Evolutionary conservation across 2,113 vertebrate genomes (phyloP), one percentile per base, ranked within the genome.

Genomic region (Chaetops frenatus): DNA sequence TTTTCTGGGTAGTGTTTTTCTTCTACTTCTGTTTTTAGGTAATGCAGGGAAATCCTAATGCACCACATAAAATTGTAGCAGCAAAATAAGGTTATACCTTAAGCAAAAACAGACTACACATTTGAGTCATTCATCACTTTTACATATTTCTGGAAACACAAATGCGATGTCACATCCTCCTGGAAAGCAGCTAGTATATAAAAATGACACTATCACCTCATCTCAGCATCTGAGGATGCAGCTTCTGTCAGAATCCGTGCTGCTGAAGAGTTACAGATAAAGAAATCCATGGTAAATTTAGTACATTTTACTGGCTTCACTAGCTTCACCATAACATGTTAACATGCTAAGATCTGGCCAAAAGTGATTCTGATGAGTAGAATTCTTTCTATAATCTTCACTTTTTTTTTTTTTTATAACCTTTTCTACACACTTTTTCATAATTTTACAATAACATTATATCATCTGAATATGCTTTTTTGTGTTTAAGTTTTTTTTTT

Each of bases 1-100:
- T 84, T 82, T 95, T 86, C 87, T 88, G 88, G 67, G 86, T 27
- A 82, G 31, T 94, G 96, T 97, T 97, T 92, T 93, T 83, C 86
- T 61, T 80, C 36, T 67, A 69, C 47, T 66, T 84, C 95, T 92
- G 56, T 88, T 91, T 95, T 86, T 80, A 80, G 48, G 74, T 67
- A 91, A 84, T 93, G 80, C 91, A 94, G 86, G 73, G 56, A 92
- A 97, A 97, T 81, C 95, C 79, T 81, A 94, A 87, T n/a, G 57
- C 72, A 72, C 78, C 20, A 15, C 36, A 48, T 78, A 69, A 96
- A 96, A 85, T 0, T 66, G 67, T 48, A 71, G 29, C 12, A 86
- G 62, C 23, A 81, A 74, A 91, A 74, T 42, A 91, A 88, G 38
- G 42, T 40, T 93, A 70, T 18, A 64, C 31, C 50, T 94, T 44